These are phyloP conservation scores for Lordiphosa mommai DNA, from an alignment of 1,140 invertebrate species.

Conservation along the genomic window DNA sequence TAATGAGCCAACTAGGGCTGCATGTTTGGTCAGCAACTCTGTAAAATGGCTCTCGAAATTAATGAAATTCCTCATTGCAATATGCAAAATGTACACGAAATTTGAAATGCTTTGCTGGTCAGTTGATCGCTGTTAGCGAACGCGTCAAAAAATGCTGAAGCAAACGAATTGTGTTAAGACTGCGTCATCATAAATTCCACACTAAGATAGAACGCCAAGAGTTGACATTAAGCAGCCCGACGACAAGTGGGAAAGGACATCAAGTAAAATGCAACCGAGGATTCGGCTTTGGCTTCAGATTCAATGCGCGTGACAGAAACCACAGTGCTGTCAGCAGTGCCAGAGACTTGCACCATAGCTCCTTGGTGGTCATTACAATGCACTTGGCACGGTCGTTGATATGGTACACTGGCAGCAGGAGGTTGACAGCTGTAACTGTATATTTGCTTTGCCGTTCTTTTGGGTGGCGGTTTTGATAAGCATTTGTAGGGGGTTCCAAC, in stretches of 20 bases:
- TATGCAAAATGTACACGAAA: constrained; percentile 25
- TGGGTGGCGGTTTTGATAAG: constrained; percentile 25
- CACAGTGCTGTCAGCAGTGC: constrained; percentile 50
- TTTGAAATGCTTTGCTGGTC: constrained; percentile 20
- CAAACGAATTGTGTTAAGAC: constrained; percentile 44
- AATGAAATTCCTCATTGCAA: constrained; percentile 49
- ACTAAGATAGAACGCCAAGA: constrained; percentile 69
- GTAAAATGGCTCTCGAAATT: constrained; percentile 19
- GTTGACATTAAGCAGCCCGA: constrained; percentile 68
- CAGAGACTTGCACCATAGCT: constrained; percentile 5
- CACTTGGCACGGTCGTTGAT: constrained; percentile 22
- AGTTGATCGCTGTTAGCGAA: constrained; percentile 24
- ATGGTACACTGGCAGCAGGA: constrained; percentile 22
- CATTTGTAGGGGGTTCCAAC: constrained; percentile 66
- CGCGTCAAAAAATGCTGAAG: constrained; percentile 10
- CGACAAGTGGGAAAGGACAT: constrained; percentile 41
- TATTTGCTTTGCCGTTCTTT: constrained; percentile 19
- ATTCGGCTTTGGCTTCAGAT: constrained; percentile 32
- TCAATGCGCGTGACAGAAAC: constrained; percentile 67
- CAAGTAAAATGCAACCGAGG: constrained; percentile 62
- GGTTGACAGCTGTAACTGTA: constrained; percentile 19
- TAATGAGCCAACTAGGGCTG: constrained; percentile 34
- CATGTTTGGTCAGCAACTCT: constrained; percentile 36
- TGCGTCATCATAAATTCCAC: constrained; percentile 72
- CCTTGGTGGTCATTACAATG: constrained; percentile 58